Evolutionary conservation across 2,113 vertebrate genomes (phyloP), one percentile per base, ranked within the genome.

Genomic region (Dascyllus trimaculatus): DNA sequence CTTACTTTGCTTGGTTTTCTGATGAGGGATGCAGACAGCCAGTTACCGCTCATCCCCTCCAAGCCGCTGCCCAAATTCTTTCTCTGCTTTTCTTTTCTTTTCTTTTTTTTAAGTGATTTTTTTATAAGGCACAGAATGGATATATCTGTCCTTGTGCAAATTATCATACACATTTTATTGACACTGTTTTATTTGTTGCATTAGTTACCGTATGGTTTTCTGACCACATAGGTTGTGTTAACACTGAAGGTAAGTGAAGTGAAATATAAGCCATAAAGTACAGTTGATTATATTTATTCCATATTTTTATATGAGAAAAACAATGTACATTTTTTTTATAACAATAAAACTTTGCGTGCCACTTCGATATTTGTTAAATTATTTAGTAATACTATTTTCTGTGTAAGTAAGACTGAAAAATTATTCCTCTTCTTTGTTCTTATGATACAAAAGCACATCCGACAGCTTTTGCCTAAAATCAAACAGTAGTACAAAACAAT

Each of bases 1-100:
- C 67, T 21, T 81, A 85, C 82, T 84, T 80, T 88, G 83, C 90
- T 84, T 89, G 84, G 85, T 63, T 59, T 35, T 69, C 59, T 59
- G 83, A 87, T 81, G 81, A 86, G 72, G 35, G 76, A 75, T 62
- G 62, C 76, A 78, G 65, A 64, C 80, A 52, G 74, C 58, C 64
- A n/a, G 56, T 60, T 48, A 60, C 19, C 18, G 11, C 71, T 43
- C 25, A 22, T 8, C 9, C 46, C 38, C 45, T 43, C 7, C 2
- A 7, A 21, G 63, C 64, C 53, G 67, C 60, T 78, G 76, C 71
- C 25, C 11, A 65, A 29, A 72, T 88, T 21, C 26, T 81, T 65
- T 48, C 2, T 29, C 29, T 29, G 29, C 29, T 29, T 29, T 29
- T 6, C n/a, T 3, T 19, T 9, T 65, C 2, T 46, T 35, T 46